These are phyloP conservation scores for Agrochola lota DNA, from an alignment of 2,888 invertebrate species.

Conservation along the genomic window DNA sequence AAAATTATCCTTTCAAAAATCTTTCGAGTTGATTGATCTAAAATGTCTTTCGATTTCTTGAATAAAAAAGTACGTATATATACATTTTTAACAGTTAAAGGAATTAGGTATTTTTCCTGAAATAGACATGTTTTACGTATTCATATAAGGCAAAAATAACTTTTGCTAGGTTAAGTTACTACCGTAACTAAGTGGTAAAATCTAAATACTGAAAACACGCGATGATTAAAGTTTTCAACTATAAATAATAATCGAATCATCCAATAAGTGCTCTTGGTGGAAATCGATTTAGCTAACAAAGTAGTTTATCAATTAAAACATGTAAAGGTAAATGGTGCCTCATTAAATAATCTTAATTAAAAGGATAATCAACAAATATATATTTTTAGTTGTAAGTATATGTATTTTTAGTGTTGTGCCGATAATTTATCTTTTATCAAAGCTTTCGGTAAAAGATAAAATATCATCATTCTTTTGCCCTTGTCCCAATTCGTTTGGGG, in stretches of 20 bases:
- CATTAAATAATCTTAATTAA: background rate
- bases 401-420: too few species aligned
- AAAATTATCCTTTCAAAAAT: background rate
- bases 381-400: too few species aligned
- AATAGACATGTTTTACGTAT: background rate
- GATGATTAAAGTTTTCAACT: constrained; percentile 39
- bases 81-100: background rate
- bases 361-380: background rate
- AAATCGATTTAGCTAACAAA: constrained; percentile 29
- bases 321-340: background rate
- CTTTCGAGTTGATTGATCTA: background rate
- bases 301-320: constrained; percentile 12
- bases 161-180: background rate
- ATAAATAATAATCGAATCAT: constrained; percentile 15
- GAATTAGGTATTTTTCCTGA: background rate
- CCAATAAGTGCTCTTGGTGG: constrained; percentile 21
- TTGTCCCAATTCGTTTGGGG: too few species aligned
- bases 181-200: constrained; percentile 10
- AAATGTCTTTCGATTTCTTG: background rate
- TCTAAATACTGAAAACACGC: constrained; percentile 31
- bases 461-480: too few species aligned
- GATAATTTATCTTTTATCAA: too few species aligned
- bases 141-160: background rate
- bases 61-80: background rate
- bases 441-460: too few species aligned